These are phyloP conservation scores for Hoplodrina ambigua DNA, from an alignment of 2,888 invertebrate species.

Conservation along the genomic window DNA sequence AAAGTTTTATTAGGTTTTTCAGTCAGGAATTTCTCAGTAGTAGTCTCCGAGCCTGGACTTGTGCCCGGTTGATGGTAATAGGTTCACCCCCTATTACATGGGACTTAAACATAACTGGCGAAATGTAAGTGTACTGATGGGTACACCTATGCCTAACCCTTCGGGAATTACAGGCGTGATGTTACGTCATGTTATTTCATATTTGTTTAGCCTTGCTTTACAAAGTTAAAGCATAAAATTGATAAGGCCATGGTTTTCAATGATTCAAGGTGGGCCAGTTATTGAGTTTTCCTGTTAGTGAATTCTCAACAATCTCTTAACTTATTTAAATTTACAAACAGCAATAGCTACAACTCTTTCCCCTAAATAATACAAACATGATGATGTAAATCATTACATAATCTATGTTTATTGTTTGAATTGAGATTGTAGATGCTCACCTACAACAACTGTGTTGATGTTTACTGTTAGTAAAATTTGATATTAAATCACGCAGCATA, in stretches of 20 bases:
- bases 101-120: too few relatives aligned
- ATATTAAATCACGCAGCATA: slow-evolving; percentile 12
- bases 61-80: too few relatives aligned
- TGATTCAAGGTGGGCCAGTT: slow-evolving; percentile 3
- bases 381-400: slow-evolving; percentile 22
- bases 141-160: too few relatives aligned
- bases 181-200: not conserved
- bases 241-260: slow-evolving; percentile 18
- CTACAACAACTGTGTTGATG: slow-evolving; percentile 2
- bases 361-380: not conserved
- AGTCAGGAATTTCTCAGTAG: too few relatives aligned
- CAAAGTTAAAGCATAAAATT: not conserved
- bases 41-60: too few relatives aligned
- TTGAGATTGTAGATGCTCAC: not conserved
- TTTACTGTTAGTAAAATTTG: slow-evolving; percentile 17
- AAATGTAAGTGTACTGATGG: too few relatives aligned
- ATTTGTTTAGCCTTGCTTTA: not conserved
- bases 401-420: slow-evolving; percentile 22
- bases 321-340: not conserved
- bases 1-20: too few relatives aligned
- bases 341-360: not conserved
- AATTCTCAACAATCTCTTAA: not conserved
- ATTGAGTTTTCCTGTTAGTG: slow-evolving; percentile 19
- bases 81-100: too few relatives aligned
- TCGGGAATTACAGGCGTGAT: too few relatives aligned